These are phyloP conservation scores for Troides aeacus DNA, from an alignment of 2,888 invertebrate genomes.

Conservation along the genomic window DNA sequence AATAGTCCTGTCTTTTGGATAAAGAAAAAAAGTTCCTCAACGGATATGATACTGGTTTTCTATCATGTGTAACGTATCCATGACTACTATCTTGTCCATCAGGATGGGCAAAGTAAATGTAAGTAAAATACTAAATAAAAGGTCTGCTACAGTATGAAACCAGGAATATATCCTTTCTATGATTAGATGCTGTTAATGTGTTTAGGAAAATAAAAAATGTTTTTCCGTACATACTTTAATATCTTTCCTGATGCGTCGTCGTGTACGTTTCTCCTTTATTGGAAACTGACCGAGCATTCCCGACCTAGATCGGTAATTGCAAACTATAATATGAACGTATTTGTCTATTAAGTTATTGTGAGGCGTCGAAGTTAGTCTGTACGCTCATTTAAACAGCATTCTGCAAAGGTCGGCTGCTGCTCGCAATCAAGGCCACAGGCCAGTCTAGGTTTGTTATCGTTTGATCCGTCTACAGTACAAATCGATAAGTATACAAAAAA, in stretches of 20 bases:
- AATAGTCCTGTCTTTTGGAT: too few species aligned
- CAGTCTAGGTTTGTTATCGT: slow-evolving; percentile 39
- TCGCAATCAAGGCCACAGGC: slow-evolving; percentile 53
- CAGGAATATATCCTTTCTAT: not conserved
- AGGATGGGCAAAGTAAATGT: too few species aligned
- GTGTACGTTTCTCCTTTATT: slow-evolving; percentile 9
- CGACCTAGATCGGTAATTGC: slow-evolving; percentile 22
- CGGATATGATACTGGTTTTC: too few species aligned
- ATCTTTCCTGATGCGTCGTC: slow-evolving; percentile 10
- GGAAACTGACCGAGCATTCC: slow-evolving; percentile 16
- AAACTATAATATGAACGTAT: slow-evolving; percentile 5
- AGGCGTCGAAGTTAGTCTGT: slow-evolving; percentile 31
- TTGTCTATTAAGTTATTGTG: slow-evolving; percentile 19
- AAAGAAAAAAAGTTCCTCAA: too few species aligned
- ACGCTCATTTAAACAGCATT: slow-evolving; percentile 34
- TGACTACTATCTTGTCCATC: too few species aligned
- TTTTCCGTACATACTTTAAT: slow-evolving; percentile 15
- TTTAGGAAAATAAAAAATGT: not conserved
- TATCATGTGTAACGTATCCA: too few species aligned
- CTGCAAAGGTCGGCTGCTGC: slow-evolving; percentile 56
- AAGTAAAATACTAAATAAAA: not conserved
- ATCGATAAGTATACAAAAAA: slow-evolving; percentile 2
- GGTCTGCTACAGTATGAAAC: not conserved
- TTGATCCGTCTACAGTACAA: not conserved
- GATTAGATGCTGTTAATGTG: not conserved